These are phyloP conservation scores for Apoda limacodes DNA, from an alignment of 2,888 invertebrate species.

Conservation along the genomic window DNA sequence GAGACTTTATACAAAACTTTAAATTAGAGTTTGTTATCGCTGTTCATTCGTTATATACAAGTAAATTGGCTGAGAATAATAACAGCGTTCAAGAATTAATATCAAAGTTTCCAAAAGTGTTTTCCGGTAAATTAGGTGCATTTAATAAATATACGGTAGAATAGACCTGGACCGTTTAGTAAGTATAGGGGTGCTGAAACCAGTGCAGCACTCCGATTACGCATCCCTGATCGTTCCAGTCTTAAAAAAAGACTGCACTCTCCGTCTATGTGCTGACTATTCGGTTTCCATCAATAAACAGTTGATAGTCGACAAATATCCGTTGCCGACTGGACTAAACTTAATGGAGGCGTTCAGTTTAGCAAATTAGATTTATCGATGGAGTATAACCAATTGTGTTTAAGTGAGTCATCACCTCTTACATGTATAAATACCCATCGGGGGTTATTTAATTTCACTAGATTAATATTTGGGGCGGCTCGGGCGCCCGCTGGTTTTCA, in stretches of 20 bases:
- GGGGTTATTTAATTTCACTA: slow-evolving; percentile 1
- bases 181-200: slow-evolving; percentile 5
- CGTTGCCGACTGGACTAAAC: slow-evolving; percentile 12
- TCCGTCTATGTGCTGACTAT: slow-evolving; percentile 5
- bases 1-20: slow-evolving; percentile 11
- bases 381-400: slow-evolving; percentile 14
- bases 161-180: slow-evolving; percentile 8
- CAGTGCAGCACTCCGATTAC: slow-evolving; percentile 7
- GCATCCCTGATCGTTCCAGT: slow-evolving; percentile 7
- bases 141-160: no score
- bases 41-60: neutral
- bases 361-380: slow-evolving; percentile 14
- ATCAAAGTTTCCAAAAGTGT: no score
- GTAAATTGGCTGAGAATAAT: no score
- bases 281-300: slow-evolving; percentile 15
- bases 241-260: slow-evolving; percentile 6
- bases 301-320: slow-evolving; percentile 14
- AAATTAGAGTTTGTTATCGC: slow-evolving; percentile 10
- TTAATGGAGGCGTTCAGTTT: slow-evolving; percentile 9
- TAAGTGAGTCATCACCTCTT: slow-evolving; percentile 9
- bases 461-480: no score
- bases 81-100: no score
- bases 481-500: no score
- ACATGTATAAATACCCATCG: no score
- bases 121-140: no score